Evolutionary conservation across 2,113 vertebrate genomes (phyloP).

Genomic region (Glareola pratincola): DNA sequence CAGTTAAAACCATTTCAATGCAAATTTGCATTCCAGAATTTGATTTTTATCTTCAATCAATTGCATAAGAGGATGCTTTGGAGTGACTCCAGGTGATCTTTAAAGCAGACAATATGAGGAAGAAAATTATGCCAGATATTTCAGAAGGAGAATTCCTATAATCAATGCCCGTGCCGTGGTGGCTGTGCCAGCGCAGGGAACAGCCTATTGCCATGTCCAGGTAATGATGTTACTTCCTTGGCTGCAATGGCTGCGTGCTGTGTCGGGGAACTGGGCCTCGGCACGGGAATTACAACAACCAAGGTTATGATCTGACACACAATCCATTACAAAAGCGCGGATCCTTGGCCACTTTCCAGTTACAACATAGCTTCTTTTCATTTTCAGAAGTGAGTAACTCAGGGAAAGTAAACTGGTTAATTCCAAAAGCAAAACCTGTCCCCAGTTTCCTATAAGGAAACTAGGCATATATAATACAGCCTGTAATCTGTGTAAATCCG

Average conservation of each 20-base stretch:
- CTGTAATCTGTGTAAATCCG: not conserved
- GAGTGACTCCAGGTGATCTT: not conserved
- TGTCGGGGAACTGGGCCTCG: rapidly evolving
- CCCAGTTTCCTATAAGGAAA: not conserved
- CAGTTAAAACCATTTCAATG: not conserved
- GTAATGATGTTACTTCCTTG: not conserved
- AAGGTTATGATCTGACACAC: not conserved
- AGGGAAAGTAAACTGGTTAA: not conserved
- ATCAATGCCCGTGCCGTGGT: not conserved
- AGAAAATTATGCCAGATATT: not conserved
- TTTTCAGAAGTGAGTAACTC: not conserved
- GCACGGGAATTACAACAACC: rapidly evolving
- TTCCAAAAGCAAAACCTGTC: not conserved
- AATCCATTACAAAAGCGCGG: not conserved
- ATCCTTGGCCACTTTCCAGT: not conserved
- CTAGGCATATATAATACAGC: not conserved
- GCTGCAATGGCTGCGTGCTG: not conserved
- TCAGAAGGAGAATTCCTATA: not conserved
- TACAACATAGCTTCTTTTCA: not conserved
- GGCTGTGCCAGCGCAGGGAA: not conserved
- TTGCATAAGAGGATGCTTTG: not conserved
- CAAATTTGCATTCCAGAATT: not conserved
- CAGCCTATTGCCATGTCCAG: not conserved
- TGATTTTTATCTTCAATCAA: not conserved
- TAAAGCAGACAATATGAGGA: not conserved